Percentiles rank a stretch among this genome's conserved stretches.
Evolutionary conservation across 35 echinoderm and acorn worm species (phyloP).

Genomic region (Eucidaris tribuloides): DNA sequence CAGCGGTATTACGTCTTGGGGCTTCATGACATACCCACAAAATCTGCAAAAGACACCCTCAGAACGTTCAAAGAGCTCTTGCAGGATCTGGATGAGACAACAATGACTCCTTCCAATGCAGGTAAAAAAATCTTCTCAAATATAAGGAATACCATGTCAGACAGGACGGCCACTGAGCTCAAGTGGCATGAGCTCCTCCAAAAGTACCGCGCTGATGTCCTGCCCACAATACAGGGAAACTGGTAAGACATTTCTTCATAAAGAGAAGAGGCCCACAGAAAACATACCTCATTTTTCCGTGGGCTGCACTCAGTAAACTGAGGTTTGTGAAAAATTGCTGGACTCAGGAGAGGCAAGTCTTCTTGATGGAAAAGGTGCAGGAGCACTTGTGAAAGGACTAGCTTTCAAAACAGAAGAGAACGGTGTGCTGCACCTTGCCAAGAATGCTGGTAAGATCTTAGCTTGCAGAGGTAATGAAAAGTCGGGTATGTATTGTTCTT

Average conservation of each 20-base stretch:
- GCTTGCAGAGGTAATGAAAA: no score
- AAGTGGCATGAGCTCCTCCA: slow-evolving; percentile 21
- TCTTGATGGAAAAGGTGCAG: not conserved
- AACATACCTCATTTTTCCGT: not conserved
- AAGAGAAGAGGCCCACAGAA: no score
- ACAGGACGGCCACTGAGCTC: slow-evolving; percentile 12
- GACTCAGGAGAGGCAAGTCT: not conserved
- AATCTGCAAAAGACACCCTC: no score
- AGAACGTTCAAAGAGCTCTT: no score
- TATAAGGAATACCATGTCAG: slow-evolving; percentile 14
- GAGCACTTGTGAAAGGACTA: not conserved
- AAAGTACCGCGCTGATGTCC: not conserved
- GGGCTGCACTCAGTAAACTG: not conserved
- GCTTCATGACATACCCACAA: no score
- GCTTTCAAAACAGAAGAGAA: no score
- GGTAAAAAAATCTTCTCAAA: not conserved
- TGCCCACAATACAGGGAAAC: not conserved
- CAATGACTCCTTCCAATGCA: not conserved
- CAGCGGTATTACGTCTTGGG: no score
- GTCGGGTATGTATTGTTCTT: not conserved
- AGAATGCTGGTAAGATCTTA: not conserved
- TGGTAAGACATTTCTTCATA: not conserved
- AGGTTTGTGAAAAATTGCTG: not conserved
- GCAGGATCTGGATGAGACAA: not conserved
- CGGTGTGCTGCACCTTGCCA: no score